These are phyloP conservation scores for Apantesis nais DNA, from an alignment of 2,888 invertebrate species.

Conservation along the genomic window DNA sequence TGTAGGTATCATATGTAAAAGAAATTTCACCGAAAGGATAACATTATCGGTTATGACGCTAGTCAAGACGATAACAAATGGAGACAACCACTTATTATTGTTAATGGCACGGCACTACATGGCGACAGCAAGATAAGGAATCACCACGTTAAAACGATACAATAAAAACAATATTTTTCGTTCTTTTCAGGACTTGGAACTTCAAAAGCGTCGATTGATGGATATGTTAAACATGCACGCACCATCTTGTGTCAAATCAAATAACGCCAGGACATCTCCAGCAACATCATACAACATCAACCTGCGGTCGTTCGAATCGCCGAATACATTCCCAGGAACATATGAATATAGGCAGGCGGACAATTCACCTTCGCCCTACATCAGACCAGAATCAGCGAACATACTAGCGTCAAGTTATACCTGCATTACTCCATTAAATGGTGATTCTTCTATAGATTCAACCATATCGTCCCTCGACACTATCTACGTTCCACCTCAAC, in stretches of 20 bases:
- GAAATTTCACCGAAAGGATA: constrained; percentile 32
- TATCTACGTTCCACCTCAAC: constrained; percentile 71
- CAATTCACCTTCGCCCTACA: constrained; percentile 76
- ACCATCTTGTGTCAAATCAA: constrained; percentile 88
- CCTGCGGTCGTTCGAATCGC: constrained; percentile 77
- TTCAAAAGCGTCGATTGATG: constrained; percentile 90
- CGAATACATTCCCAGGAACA: constrained; percentile 74
- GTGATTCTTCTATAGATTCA: constrained; percentile 72
- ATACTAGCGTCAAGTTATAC: constrained; percentile 81
- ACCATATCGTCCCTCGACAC: constrained; percentile 74
- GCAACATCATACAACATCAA: constrained; percentile 72
- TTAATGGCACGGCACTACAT: constrained; percentile 40
- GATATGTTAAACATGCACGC: constrained; percentile 92
- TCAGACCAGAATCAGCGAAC: constrained; percentile 83
- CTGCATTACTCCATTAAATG: constrained; percentile 72
- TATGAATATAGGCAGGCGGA: constrained; percentile 59
- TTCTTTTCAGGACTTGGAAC: constrained; percentile 89
- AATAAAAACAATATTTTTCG: constrained; percentile 16
- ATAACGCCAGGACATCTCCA: constrained; percentile 74
- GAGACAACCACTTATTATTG: constrained; percentile 50
- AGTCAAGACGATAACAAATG: constrained; percentile 46
- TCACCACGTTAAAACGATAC: constrained; percentile 3
- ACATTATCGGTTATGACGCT: constrained; percentile 49
- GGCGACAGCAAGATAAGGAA: constrained; percentile 43
- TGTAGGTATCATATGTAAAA: constrained; percentile 15